Percentiles rank a stretch among this genome's conserved stretches.
Conservation (phyloP, 2,113 vertebrate genomes). For the Percopsis transmontana region DNA sequence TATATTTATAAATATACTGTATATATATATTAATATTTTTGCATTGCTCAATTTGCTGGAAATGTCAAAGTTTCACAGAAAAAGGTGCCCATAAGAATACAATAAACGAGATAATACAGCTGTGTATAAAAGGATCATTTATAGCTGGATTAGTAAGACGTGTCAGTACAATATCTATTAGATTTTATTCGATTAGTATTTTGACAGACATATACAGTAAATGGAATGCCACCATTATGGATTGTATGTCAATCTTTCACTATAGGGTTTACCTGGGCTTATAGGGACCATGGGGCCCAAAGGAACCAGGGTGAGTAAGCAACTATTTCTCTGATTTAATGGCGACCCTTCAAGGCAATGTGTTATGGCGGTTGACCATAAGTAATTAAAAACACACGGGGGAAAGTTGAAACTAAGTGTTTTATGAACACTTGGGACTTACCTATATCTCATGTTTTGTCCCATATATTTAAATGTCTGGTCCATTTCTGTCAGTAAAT, state of each 20-base stretch:
- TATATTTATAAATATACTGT: too few relatives aligned
- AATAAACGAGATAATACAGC: not conserved
- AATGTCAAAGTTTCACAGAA: not conserved
- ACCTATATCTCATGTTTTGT: conserved; percentile 21
- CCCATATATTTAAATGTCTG: not conserved
- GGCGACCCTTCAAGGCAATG: not conserved
- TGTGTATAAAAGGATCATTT: not conserved
- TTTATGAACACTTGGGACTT: not conserved
- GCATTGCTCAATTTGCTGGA: conserved; percentile 5
- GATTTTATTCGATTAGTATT: not conserved
- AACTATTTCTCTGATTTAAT: conserved; percentile 4
- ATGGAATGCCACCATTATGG: too few relatives aligned
- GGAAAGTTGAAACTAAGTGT: not conserved
- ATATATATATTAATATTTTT: conserved; percentile 6
- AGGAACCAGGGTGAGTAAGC: conserved; percentile 87
- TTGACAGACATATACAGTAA: not conserved
- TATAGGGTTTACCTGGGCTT: conserved; percentile 93
- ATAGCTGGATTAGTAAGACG: not conserved
- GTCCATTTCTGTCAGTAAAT: conserved; percentile 17
- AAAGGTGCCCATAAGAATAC: not conserved
- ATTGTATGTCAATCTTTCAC: conserved; percentile 24
- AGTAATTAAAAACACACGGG: not conserved
- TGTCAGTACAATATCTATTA: not conserved
- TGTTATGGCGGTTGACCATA: conserved; percentile 1
- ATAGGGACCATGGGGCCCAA: conserved; percentile 89